Conservation (phyloP, 2,888 invertebrate species). For the Drosophila flavopinicola region DNA sequence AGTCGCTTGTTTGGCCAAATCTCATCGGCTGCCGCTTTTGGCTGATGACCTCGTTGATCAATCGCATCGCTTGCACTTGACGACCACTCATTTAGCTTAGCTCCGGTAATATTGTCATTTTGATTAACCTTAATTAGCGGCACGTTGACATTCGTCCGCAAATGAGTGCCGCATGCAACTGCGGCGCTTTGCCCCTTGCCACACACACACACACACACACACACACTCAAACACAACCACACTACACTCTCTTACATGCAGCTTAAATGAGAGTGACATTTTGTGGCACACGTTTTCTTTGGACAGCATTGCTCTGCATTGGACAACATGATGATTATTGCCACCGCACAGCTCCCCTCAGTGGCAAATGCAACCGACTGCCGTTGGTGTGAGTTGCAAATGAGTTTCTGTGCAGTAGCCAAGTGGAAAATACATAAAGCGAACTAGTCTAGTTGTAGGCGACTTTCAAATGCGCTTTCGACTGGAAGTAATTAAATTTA, state of each 20-base stretch:
- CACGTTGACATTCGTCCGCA: conserved; percentile 68
- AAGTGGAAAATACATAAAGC: conserved; percentile 16
- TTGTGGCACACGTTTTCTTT: conserved; percentile 70
- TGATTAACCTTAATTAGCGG: conserved; percentile 78
- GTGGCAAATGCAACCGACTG: conserved; percentile 36
- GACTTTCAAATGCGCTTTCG: conserved; percentile 20
- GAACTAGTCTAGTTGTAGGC: background rate
- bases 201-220: conserved; percentile 7
- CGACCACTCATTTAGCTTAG: conserved; percentile 44
- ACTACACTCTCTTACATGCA: conserved; percentile 27
- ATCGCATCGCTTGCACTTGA: conserved; percentile 43
- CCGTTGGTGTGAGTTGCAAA: conserved; percentile 70
- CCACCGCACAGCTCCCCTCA: conserved; percentile 13
- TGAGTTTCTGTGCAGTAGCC: conserved; percentile 60
- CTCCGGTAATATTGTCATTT: conserved; percentile 53
- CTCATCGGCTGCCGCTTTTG: conserved; percentile 32
- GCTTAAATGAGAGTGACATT: conserved; percentile 73
- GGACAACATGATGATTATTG: conserved; percentile 38
- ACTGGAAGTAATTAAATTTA: background rate
- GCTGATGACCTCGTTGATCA: conserved; percentile 71
- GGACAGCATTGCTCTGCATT: conserved; percentile 11
- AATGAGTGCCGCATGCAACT: conserved; percentile 53
- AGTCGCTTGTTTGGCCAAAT: conserved; percentile 42
- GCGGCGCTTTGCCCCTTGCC: background rate
- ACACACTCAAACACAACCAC: conserved; percentile 23